phyloP scores from a whole-genome alignment of 2,797 vertebrate species.

The Siniperca obscura region DNA sequence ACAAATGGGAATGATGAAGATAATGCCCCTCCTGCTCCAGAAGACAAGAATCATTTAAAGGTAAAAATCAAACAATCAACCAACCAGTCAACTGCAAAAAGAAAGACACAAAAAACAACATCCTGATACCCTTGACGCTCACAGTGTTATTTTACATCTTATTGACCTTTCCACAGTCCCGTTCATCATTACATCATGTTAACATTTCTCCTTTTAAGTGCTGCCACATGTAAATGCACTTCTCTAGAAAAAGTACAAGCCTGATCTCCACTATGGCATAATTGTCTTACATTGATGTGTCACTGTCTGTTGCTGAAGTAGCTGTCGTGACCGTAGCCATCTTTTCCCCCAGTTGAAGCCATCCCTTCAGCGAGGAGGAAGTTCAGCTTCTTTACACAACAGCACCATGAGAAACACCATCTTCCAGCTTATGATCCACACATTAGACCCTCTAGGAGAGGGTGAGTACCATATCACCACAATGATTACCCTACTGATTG shows the following conservation, averaged over 20 bases:
- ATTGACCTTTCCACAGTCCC: neutral
- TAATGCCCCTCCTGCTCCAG: conserved; percentile 65
- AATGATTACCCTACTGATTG: neutral
- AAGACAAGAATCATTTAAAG: conserved; percentile 89
- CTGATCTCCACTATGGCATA: neutral
- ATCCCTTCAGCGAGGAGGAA: conserved; percentile 90
- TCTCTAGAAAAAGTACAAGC: neutral
- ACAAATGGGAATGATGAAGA: conserved; percentile 78
- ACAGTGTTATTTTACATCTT: neutral
- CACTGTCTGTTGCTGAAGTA: conserved; percentile 20
- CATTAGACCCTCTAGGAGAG: conserved; percentile 92
- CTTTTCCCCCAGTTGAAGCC: conserved; percentile 85
- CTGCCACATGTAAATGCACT: conserved; percentile 7
- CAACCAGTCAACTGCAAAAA: conserved; percentile 14
- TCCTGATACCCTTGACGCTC: neutral
- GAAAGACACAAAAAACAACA: neutral
- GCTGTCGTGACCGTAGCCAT: conserved; percentile 59
- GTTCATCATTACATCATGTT: neutral
- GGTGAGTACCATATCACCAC: conserved; percentile 84
- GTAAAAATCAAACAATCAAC: conserved; percentile 72
- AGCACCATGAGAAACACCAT: conserved; percentile 94
- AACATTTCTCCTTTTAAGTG: conserved; percentile 8
- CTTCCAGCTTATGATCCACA: conserved; percentile 96
- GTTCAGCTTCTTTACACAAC: conserved; percentile 95
- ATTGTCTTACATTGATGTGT: conserved; percentile 20